These are phyloP conservation scores for Antedon mediterranea DNA, from an alignment of 53 echinoderm and acorn worm genomes.

Conservation along the genomic window DNA sequence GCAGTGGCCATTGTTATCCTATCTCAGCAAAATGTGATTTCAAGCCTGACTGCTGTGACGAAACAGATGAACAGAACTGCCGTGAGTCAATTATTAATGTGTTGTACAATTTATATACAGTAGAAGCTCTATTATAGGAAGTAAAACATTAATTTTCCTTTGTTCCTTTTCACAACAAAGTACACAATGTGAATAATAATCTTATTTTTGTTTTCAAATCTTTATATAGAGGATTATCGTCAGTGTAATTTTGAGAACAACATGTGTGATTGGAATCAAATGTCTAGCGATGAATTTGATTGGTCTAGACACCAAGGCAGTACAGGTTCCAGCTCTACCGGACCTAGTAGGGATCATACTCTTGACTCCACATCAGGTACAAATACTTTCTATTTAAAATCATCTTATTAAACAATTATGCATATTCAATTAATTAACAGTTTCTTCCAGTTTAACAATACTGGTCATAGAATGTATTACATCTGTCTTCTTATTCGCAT, in stretches of 20 bases:
- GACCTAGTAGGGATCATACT: slow-evolving; percentile 7
- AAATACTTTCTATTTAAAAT: neutral
- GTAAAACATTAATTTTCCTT: too few relatives aligned
- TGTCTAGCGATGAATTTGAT: slow-evolving; percentile 63
- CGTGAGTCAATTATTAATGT: slow-evolving; percentile 47
- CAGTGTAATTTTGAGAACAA: slow-evolving; percentile 71
- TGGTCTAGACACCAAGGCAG: slow-evolving; percentile 26
- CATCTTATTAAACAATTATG: too few relatives aligned
- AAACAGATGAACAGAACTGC: slow-evolving; percentile 44
- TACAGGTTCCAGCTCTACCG: slow-evolving; percentile 23
- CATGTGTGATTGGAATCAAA: slow-evolving; percentile 51
- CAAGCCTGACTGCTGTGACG: slow-evolving; percentile 51
- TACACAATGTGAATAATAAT: neutral
- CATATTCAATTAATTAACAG: too few relatives aligned
- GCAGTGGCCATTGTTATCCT: slow-evolving; percentile 20
- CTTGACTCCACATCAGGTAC: neutral
- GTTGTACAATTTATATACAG: neutral
- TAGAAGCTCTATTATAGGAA: too few relatives aligned
- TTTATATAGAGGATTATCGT: slow-evolving; percentile 40
- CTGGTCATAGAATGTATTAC: too few relatives aligned
- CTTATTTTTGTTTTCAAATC: neutral
- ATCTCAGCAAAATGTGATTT: slow-evolving; percentile 52
- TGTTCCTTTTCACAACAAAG: too few relatives aligned
- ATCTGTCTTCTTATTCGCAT: too few relatives aligned
- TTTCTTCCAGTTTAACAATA: too few relatives aligned